Base-by-base conservation (phyloP, 53 echinoderm and acorn worm genomes). In the Stichopus horrens region DNA sequence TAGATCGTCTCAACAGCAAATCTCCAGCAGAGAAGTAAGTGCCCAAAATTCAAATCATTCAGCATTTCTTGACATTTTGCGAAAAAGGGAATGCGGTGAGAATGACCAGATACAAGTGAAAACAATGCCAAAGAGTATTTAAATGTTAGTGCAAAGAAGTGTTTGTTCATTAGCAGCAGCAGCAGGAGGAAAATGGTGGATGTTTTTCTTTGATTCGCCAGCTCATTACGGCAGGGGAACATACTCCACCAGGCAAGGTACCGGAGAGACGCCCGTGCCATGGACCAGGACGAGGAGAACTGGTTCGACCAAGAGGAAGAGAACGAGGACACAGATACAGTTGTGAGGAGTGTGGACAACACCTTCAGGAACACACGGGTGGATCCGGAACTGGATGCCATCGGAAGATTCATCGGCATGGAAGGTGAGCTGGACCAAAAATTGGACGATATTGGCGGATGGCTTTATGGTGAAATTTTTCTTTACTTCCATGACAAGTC, bases 221-320 rank as follows among this genome's bases (percentile, higher is more conserved):
- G 87, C 56, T 74, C 74, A 18, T 21, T 87, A 55, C 92, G 95
- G 90, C 99, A 96, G 66, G 90, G 96, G 4, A 91, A 91, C 75
- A 94, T 96, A 20, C 83, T 99, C 14, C 99, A 99, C 86, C 92
- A 90, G 80, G 93, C 76, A 18, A 90, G 99, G 78, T 99, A 93
- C 89, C 86, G 99, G 21, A 88, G 96, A 54, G 99, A 99, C 56
- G 94, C 95, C 6, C 90, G 99, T 51, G 91, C 94, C 71, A 76
- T 96, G 54, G 99, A 99, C 74, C 96, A 99, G 21, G 99, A 99
- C 9, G 99, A 99, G 86, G 99, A 99, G 88, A 89, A 92, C 19
- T 96, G 96, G 94, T 99, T 99, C 75, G 94, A 99, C 53, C 96
- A 96, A 22, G 99, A 99, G 53, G 99, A 99, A 13, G 99, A 99